Base-by-base conservation (phyloP, 2,888 invertebrate species). In the Piscicola geometra region DNA sequence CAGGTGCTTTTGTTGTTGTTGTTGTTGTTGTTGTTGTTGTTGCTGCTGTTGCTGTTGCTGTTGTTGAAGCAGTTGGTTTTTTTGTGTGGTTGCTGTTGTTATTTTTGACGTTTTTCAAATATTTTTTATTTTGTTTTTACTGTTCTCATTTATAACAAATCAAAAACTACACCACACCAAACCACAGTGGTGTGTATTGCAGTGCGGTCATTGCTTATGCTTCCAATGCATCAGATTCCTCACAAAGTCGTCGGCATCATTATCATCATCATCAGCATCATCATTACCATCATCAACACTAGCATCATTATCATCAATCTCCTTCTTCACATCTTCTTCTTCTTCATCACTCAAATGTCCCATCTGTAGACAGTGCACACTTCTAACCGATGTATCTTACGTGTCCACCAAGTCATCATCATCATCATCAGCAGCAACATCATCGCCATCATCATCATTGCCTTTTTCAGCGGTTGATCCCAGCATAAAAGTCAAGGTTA, bases 141-240 rank as follows among this genome's bases (percentile, higher is more conserved):
- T 15, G 9, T 9, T 47, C 50, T n/a, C n/a, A n/a, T n/a, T n/a
- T n/a, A n/a, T n/a, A n/a, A n/a, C n/a, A n/a, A n/a, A n/a, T n/a
- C n/a, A n/a, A n/a, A 47, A 15, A 15, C 50, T 47, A 21, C 9
- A 47, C 21, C 50, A 47, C 25, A 25, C n/a, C 25, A 18, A 18
- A 5, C 72, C 83, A 69, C 84, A 90, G 87, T 91, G 91, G 89
- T 89, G 89, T 78, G 90, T 91, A 74, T 84, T 92, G 77, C 87
- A 88, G 66, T 92, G 92, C 83, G 91, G 91, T 0, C 92, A 92
- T 82, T 89, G 89, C 80, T 88, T 89, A 81, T 92, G 92, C 81
- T 83, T 89, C 52, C 88, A 88, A 32, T 92, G 92, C 83, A 82
- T 84, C 33, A 79, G 81, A 15, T 79, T 82, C 35, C 25, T 73